Base-by-base conservation (phyloP, 2,888 invertebrate genomes). In the Creontiades dilutus region DNA sequence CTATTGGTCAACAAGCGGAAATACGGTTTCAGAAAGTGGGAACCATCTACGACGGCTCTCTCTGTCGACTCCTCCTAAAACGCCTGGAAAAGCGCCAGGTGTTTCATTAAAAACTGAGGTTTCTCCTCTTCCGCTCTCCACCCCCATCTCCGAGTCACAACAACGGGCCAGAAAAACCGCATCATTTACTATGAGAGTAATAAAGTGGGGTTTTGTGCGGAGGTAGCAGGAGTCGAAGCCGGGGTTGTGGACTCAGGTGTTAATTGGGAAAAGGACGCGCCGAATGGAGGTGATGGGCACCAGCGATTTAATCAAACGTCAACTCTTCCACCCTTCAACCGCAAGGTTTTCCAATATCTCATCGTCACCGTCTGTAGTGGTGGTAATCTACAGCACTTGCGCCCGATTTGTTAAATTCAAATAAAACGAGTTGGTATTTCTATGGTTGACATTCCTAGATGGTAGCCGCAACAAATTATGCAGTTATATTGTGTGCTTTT, bases 41-140 rank as follows among this genome's bases (percentile, higher is more conserved):
- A 23, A 68, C 27, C 68, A 68, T 68, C 68, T 68, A 68, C 68
- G 12, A 68, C n/a, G n/a, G 19, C 19, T 68, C 19, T 0, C 19
- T 68, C 68, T 68, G 13, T 23, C 68, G 68, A 23, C 23, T 68
- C 68, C 68, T 61, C 16, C 61, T 11, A n/a, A 61, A 61, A n/a
- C 61, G 61, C 61, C 23, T 23, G 23, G 23, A 19, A 68, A 23
- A 68, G 23, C 23, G 68, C 27, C 68, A 68, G 68, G 68, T 68
- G 68, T 68, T 68, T 68, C 68, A 68, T 68, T 68, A 68, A 68
- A 68, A 68, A 68, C 68, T 68, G 68, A 68, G 68, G 68, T 68
- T 68, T 68, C 23, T 68, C 68, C 27, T 68, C 9, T 16, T 52
- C 68, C 68, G 0, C 68, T 19, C 37, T 37, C 37, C n/a, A n/a